These are phyloP conservation scores for Orussus abietinus DNA, from an alignment of 1,140 invertebrate genomes.

Conservation along the genomic window DNA sequence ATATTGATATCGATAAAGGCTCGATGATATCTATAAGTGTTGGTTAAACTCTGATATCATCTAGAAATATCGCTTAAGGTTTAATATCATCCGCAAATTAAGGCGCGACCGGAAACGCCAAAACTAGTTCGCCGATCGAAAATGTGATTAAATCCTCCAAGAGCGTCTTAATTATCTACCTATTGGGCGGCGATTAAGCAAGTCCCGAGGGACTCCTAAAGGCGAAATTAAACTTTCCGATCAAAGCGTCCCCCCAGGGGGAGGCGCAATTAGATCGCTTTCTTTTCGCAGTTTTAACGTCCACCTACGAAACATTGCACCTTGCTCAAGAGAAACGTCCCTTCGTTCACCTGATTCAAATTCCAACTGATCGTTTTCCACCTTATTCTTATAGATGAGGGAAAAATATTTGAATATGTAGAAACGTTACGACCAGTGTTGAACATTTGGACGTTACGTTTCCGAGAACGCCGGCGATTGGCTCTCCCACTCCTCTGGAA, in stretches of 20 bases:
- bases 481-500: too few species aligned
- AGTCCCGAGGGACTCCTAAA: constrained; percentile 24
- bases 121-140: constrained; percentile 17
- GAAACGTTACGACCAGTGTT: too few species aligned
- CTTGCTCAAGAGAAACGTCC: too few species aligned
- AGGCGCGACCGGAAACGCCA: constrained; percentile 4
- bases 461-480: too few species aligned
- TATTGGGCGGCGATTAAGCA: constrained; percentile 30
- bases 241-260: constrained; percentile 26
- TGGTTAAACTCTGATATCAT: constrained; percentile 12
- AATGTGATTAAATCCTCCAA: constrained; percentile 24
- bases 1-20: constrained; percentile 12
- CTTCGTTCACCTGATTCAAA: too few species aligned
- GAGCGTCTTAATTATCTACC: constrained; percentile 22
- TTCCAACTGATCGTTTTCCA: too few species aligned
- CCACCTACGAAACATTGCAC: too few species aligned
- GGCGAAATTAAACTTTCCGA: constrained; percentile 28
- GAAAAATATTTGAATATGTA: too few species aligned
- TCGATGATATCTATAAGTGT: constrained; percentile 16
- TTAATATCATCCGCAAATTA: not conserved
- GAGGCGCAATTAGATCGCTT: constrained; percentile 28
- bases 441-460: too few species aligned
- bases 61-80: constrained; percentile 5
- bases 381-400: too few species aligned
- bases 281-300: constrained; percentile 22